Evolutionary conservation across 2,888 invertebrate species (phyloP).

Genomic region (Monochamus alternatus): DNA sequence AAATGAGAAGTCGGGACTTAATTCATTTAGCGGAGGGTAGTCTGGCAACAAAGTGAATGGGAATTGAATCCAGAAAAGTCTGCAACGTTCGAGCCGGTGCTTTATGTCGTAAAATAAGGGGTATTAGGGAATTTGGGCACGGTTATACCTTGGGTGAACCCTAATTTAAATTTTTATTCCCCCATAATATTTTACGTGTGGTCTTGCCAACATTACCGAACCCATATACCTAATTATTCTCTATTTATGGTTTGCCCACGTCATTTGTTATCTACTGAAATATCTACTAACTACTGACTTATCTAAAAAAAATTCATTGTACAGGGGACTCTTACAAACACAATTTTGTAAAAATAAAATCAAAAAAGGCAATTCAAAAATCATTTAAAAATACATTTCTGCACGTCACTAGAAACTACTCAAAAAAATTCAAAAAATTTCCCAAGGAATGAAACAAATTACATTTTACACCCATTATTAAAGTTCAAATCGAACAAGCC

Average conservation of each 20-base stretch:
- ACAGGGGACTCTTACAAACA: no score
- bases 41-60: conserved; percentile 19
- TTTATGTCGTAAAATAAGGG: conserved; percentile 20
- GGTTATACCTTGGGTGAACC: conserved; percentile 10
- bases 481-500: no score
- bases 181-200: conserved; percentile 1
- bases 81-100: conserved; percentile 4
- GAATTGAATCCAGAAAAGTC: conserved; percentile 18
- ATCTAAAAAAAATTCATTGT: no score
- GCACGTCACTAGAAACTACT: no score
- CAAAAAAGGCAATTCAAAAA: no score
- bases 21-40: conserved; percentile 24
- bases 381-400: no score
- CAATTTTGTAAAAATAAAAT: no score
- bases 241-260: neutral
- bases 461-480: no score
- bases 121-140: conserved; percentile 7
- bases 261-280: neutral
- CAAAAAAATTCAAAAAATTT: no score
- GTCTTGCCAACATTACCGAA: neutral
- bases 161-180: conserved; percentile 20
- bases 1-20: conserved; percentile 22
- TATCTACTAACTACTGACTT: no score
- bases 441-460: no score
- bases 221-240: no score